Percentiles rank a stretch among this genome's conserved stretches.
Evolutionary conservation across 2,113 vertebrate species (phyloP).

Genomic region (Sialia sialis): DNA sequence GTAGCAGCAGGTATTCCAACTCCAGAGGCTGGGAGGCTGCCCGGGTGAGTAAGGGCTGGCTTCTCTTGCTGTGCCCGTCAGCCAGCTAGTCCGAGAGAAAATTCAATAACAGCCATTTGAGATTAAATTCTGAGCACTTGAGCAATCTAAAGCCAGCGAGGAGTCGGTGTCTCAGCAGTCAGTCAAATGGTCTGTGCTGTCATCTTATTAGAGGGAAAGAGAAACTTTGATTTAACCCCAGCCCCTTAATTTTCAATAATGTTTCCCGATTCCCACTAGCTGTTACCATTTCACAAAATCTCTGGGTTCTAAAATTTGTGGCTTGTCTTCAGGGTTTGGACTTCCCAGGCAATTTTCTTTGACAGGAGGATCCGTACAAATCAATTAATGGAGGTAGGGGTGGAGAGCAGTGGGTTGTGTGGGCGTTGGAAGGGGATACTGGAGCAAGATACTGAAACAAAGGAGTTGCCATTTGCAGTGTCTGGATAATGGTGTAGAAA

Average conservation of each 20-base stretch:
- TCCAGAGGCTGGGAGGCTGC: neutral
- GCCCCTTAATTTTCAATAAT: conserved; percentile 61
- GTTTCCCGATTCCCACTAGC: neutral
- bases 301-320: neutral
- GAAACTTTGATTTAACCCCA: conserved; percentile 66
- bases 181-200: conserved; percentile 49
- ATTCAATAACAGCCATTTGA: conserved; percentile 53
- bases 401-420: neutral
- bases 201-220: conserved; percentile 59
- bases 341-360: conserved; percentile 13
- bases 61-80: neutral
- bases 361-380: neutral
- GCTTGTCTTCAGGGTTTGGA: neutral
- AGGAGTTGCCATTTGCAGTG: neutral
- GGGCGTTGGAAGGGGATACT: neutral
- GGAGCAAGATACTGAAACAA: neutral
- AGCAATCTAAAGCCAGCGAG: conserved; percentile 65
- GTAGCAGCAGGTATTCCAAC: neutral
- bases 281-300: neutral
- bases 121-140: conserved; percentile 59
- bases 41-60: neutral
- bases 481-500: neutral
- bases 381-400: neutral
- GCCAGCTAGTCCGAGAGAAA: neutral
- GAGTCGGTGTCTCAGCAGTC: conserved; percentile 54